These are phyloP conservation scores for Poeciliopsis turrubarensis DNA, from an alignment of 2,113 vertebrate species.

Conservation along the genomic window DNA sequence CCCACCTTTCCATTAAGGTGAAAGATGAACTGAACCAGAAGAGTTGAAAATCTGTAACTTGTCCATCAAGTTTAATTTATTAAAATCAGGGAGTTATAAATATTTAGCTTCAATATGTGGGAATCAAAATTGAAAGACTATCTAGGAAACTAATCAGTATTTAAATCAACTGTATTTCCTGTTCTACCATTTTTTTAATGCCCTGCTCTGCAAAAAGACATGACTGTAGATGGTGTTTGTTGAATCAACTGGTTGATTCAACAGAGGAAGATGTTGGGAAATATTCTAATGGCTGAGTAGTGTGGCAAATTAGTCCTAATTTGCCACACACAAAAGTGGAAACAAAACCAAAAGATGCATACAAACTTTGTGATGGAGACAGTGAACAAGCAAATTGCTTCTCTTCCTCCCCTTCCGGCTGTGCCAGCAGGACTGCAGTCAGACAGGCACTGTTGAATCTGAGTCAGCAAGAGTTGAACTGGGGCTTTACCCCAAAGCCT, in stretches of 20 bases:
- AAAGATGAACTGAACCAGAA: not conserved
- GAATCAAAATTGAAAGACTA: not conserved
- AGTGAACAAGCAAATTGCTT: slow-evolving; percentile 44
- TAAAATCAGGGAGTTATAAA: slow-evolving; percentile 30
- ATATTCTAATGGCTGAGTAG: slow-evolving; percentile 23
- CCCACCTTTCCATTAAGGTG: not conserved
- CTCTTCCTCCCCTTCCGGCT: slow-evolving; percentile 38
- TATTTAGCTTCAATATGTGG: slow-evolving; percentile 24
- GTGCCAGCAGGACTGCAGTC: slow-evolving; percentile 54
- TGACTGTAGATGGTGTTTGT: slow-evolving; percentile 43
- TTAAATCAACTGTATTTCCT: slow-evolving; percentile 59
- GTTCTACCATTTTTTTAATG: slow-evolving; percentile 43
- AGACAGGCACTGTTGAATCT: slow-evolving; percentile 62
- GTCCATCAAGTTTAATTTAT: slow-evolving; percentile 33
- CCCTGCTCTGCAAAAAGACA: slow-evolving; percentile 23
- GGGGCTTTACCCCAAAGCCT: slow-evolving; percentile 54
- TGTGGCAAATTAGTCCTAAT: not conserved
- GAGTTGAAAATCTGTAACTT: slow-evolving; percentile 25
- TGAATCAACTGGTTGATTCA: slow-evolving; percentile 48
- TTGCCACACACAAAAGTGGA: slow-evolving; percentile 18
- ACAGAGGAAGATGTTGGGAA: not conserved
- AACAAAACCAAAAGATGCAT: slow-evolving; percentile 32
- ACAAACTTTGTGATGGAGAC: slow-evolving; percentile 17
- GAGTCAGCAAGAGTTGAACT: slow-evolving; percentile 73
- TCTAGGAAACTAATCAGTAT: slow-evolving; percentile 30